Conservation (phyloP, 2,797 vertebrate species). For the Eurystomus glaucurus region DNA sequence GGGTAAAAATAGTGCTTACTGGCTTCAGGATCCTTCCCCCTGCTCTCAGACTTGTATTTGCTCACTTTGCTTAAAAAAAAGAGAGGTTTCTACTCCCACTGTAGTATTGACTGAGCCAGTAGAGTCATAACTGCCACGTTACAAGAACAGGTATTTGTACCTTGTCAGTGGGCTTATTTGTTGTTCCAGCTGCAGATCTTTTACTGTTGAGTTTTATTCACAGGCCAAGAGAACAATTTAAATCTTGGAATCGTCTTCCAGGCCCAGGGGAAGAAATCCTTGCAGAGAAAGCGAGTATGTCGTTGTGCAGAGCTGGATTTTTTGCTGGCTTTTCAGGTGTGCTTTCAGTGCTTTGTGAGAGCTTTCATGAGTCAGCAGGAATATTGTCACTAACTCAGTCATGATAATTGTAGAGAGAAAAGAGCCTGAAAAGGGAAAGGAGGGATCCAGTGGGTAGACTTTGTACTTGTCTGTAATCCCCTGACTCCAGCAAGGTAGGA, state of each 20-base stretch:
- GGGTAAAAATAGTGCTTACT: neutral
- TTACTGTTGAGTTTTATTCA: neutral
- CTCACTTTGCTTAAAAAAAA: neutral
- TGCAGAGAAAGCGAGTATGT: neutral
- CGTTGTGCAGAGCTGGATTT: neutral
- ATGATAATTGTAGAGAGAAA: neutral
- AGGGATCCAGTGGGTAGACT: neutral
- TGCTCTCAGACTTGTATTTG: constrained; percentile 9
- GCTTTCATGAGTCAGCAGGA: neutral
- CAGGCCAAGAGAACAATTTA: neutral
- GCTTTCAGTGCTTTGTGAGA: neutral
- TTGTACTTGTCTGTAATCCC: neutral
- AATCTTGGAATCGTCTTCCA: neutral
- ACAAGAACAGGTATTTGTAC: neutral
- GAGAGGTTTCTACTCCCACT: neutral
- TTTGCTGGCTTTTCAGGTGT: neutral
- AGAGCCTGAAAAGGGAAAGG: neutral
- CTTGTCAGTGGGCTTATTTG: neutral
- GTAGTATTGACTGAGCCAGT: neutral
- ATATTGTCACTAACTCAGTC: neutral
- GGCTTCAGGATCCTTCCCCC: neutral
- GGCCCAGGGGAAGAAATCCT: neutral
- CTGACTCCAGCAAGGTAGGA: neutral
- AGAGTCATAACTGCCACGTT: rapidly evolving
- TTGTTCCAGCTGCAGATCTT: neutral